phyloP scores from a whole-genome alignment of 2,797 vertebrate genomes.

The Cossypha niveicapilla region DNA sequence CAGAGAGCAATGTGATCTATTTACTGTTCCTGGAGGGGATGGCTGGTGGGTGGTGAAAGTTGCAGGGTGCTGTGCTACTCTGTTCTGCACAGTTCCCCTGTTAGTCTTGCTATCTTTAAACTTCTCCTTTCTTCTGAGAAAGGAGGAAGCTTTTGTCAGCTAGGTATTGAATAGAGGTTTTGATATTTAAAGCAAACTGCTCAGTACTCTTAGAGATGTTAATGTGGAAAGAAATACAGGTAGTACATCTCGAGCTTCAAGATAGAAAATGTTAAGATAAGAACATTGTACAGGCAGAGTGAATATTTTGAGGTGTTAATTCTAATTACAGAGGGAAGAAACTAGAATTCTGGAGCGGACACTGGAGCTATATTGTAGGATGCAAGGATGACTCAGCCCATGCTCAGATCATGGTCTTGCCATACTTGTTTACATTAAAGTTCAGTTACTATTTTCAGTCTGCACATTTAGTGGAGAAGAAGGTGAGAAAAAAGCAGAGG shows the following conservation, averaged over 20 bases:
- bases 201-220: background rate
- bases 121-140: background rate
- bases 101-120: background rate
- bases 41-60: background rate
- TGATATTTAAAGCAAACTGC: background rate
- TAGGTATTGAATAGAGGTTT: background rate
- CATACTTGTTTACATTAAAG: slow-evolving; percentile 49
- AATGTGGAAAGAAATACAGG: background rate
- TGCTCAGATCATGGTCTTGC: background rate
- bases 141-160: background rate
- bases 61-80: background rate
- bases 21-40: background rate
- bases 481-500: background rate
- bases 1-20: background rate
- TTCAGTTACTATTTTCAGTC: slow-evolving; percentile 47
- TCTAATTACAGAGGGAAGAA: background rate
- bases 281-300: background rate
- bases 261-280: background rate
- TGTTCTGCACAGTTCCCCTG: background rate
- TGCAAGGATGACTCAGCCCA: slow-evolving; percentile 76
- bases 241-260: background rate
- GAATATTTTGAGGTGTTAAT: background rate
- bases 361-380: background rate
- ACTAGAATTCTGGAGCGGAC: background rate
- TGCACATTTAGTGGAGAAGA: background rate